Evolutionary conservation across 1,140 invertebrate species (phyloP), one percentile per base, ranked within the genome.

Genomic region (Drosophila teissieri): DNA sequence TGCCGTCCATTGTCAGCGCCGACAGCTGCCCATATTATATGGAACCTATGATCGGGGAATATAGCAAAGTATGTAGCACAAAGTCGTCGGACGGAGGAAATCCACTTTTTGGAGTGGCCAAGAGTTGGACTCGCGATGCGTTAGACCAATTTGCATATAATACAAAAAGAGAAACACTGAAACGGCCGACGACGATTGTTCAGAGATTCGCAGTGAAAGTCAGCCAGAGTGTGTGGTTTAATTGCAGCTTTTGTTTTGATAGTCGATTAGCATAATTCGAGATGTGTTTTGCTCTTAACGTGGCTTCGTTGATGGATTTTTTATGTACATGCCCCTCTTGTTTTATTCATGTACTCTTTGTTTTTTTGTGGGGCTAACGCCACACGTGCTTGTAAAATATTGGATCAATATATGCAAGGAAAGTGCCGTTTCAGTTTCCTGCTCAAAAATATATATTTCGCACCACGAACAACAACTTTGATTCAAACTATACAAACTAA

Each of bases 241-340:
- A 86, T 86, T 86, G 70, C 78, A 64, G 75, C 75, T 78, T 82
- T 86, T 86, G 83, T 86, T 88, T 82, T 63, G 61, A 74, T 72
- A 39, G 64, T 31, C 63, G 75, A 86, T 86, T 82, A 82, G 58
- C 82, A 86, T 82, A 75, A 46, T 67, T 61, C 64, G 8, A 62
- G 56, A 31, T 45, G 49, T 56, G 73, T 85, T 69, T 74, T 48
- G 40, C 67, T 57, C 53, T 58, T 27, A 72, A 56, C 51, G 46
- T 45, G 45, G 36, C 54, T 57, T 80, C 64, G 34, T 51, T 70
- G 56, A 54, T 54, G 31, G 62, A 39, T 73, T 57, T 62, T 45
- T 31, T 61, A 61, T 76, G 24, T 51, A 46, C 39, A 8, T 42
- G 27, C 53, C 15, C 39, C 39, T 51, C 17, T 51, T 51, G 40